Base-by-base conservation (phyloP, 1,140 invertebrate genomes). In the Ridgeia piscesae region DNA sequence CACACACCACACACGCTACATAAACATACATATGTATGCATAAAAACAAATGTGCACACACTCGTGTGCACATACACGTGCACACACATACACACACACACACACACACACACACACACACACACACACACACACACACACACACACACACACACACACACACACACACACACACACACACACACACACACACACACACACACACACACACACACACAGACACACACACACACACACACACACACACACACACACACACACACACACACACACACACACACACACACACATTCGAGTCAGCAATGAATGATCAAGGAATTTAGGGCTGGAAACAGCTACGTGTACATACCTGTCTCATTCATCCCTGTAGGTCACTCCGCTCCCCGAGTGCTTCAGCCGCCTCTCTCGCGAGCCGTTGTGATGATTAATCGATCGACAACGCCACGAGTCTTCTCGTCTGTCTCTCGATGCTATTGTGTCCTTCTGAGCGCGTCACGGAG, bases 181-280 rank as follows among this genome's bases (percentile, higher is more conserved):
- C 42, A 42, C 11, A 11, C 42, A 42, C 11, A 11, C 42, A 42
- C 11, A 42, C 42, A 42, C 11, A 42, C 42, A 42, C 11, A 6
- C 42, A 11, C 11, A 11, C 42, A 42, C 11, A 11, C 42, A 42
- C 11, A 11, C 42, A 42, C 11, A 42, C 42, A 42, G 4, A 42
- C 42, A 42, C 33, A 92, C 34, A 92, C 8, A 92, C 48, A 88
- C 50, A 92, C 50, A 33, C 91, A 92, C 17, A 33, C 91, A 88
- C 48, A 33, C 35, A 33, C 91, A 33, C 35, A 88, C 35, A 92
- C 35, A 92, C 92, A 92, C 89, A 77, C 50, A 92, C 92, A 92
- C 50, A 92, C 50, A 92, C 91, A 90, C 93, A 91, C 91, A 93
- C 91, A 91, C 42, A 77, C 34, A 92, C 21, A 93, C 77, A 93